Conservation (phyloP, 2,888 invertebrate species). For the Rhaphigaster nebulosa region DNA sequence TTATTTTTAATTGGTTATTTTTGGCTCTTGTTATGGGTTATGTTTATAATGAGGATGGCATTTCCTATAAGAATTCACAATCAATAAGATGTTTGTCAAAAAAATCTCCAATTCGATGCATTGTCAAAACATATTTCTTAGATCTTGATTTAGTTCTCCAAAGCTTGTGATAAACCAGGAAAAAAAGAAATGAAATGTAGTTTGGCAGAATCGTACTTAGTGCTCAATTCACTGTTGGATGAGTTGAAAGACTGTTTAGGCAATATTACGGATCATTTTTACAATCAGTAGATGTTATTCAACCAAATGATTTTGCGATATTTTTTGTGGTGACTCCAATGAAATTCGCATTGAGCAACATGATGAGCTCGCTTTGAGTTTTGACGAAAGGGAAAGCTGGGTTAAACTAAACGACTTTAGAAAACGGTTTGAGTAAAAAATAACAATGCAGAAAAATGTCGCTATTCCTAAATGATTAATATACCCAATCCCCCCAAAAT, state of each 20-base stretch:
- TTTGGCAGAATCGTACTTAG: not conserved
- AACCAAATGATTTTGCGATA: slow-evolving; percentile 8
- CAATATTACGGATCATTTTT: not conserved
- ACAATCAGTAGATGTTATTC: not conserved
- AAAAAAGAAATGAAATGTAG: not conserved
- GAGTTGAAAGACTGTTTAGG: not conserved
- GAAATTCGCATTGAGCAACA: not conserved
- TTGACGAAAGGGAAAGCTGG: not conserved
- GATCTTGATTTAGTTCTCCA: too few relatives aligned
- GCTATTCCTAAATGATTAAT: not conserved
- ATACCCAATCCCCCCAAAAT: too few relatives aligned
- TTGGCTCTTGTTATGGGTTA: too few relatives aligned
- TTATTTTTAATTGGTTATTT: too few relatives aligned
- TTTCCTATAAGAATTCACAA: too few relatives aligned
- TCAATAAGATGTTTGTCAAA: too few relatives aligned
- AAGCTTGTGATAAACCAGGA: too few relatives aligned
- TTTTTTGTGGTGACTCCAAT: slow-evolving; percentile 6
- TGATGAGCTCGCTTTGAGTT: slow-evolving; percentile 14
- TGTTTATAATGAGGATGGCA: too few relatives aligned
- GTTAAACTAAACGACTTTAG: not conserved
- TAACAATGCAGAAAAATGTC: not conserved
- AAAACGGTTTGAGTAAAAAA: not conserved
- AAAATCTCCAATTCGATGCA: too few relatives aligned
- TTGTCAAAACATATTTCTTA: too few relatives aligned
- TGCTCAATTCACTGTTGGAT: not conserved